phyloP scores from a whole-genome alignment of 92 coral and sea anemone species.

The Parazoanthus darwini region DNA sequence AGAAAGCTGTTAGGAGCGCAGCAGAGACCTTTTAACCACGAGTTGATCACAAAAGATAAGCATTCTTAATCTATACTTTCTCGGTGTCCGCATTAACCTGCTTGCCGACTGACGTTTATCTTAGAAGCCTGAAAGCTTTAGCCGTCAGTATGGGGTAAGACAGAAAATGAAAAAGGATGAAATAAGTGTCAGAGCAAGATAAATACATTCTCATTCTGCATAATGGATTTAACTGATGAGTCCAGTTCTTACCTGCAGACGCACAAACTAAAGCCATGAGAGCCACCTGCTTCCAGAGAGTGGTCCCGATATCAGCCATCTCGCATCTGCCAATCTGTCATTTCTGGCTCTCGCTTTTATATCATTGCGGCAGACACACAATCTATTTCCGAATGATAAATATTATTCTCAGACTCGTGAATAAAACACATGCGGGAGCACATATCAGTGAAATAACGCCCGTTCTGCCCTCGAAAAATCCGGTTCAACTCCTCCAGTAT shows the following conservation, averaged over 20 bases:
- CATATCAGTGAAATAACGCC: conserved; percentile 12
- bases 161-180: background rate
- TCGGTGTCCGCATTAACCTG: background rate
- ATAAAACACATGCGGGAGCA: background rate
- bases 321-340: conserved; percentile 14
- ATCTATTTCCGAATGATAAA: conserved; percentile 10
- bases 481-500: conserved; percentile 11
- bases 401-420: background rate
- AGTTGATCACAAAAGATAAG: background rate
- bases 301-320: background rate
- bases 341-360: conserved; percentile 22
- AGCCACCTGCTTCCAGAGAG: background rate
- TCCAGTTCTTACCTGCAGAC: conserved; percentile 21
- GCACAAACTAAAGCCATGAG: background rate
- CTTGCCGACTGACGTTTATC: background rate
- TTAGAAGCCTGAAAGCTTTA: background rate
- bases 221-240: background rate
- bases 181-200: background rate
- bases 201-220: background rate
- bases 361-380: conserved; percentile 7
- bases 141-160: background rate
- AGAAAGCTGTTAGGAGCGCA: background rate
- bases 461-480: conserved; percentile 11
- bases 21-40: background rate
- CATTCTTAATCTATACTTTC: background rate